These are phyloP conservation scores for Furcifer pardalis DNA, from an alignment of 2,797 vertebrate species.

Conservation along the genomic window DNA sequence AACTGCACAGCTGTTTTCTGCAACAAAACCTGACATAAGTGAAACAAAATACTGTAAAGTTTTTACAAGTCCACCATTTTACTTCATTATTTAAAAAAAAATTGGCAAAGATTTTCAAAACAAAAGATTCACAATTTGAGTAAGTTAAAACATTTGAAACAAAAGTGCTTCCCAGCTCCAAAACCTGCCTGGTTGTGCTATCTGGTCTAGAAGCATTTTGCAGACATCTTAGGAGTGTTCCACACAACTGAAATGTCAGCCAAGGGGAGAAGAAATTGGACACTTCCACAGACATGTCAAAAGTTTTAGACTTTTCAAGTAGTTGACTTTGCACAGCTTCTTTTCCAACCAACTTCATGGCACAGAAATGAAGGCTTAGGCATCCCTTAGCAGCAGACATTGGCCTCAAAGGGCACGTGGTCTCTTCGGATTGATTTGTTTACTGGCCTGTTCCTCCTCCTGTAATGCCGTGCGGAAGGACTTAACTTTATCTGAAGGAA, in stretches of 20 bases:
- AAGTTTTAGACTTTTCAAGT: slow-evolving; percentile 75
- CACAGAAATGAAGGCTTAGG: slow-evolving; percentile 72
- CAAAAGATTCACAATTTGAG: slow-evolving; percentile 69
- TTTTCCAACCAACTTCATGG: slow-evolving; percentile 72
- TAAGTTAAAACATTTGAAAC: slow-evolving; percentile 72
- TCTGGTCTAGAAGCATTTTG: slow-evolving; percentile 78
- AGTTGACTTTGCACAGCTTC: slow-evolving; percentile 72
- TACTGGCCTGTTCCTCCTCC: slow-evolving; percentile 96
- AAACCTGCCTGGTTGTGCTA: slow-evolving; percentile 73
- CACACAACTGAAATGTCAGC: slow-evolving; percentile 78
- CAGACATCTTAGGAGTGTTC: slow-evolving; percentile 75
- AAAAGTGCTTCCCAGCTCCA: slow-evolving; percentile 78
- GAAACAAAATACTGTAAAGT: slow-evolving; percentile 71
- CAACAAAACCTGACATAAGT: slow-evolving; percentile 68
- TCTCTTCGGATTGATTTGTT: slow-evolving; percentile 95
- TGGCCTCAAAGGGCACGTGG: slow-evolving; percentile 83
- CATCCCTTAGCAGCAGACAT: slow-evolving; percentile 72
- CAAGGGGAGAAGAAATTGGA: slow-evolving; percentile 72
- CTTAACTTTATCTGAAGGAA: slow-evolving; percentile 92
- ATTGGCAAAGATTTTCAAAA: slow-evolving; percentile 74
- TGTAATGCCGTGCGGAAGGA: slow-evolving; percentile 92
- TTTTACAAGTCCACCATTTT: slow-evolving; percentile 73
- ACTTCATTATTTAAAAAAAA: slow-evolving; percentile 69
- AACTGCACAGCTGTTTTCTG: slow-evolving; percentile 74
- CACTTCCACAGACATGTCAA: slow-evolving; percentile 79